Evolutionary conservation across 2,113 vertebrate species (phyloP).

Genomic region (Charadrius vociferus): DNA sequence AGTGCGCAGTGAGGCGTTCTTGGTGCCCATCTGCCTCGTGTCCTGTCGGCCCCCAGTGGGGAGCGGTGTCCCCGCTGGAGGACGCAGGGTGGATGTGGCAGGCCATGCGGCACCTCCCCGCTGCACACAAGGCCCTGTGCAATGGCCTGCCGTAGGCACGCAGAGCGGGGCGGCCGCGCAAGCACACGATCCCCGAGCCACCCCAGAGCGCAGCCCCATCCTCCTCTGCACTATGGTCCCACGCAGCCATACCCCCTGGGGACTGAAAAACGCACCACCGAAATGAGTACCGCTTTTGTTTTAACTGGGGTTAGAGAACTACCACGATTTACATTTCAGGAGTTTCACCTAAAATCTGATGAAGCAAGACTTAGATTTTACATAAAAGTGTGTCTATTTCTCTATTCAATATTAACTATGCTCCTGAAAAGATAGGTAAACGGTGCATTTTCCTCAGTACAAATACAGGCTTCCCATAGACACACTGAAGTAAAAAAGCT

Average conservation of each 20-base stretch:
- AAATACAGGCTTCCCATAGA: slow-evolving; percentile 51
- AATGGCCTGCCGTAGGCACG: neutral
- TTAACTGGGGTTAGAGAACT: neutral
- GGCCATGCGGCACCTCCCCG: fast-evolving
- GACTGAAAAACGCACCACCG: neutral
- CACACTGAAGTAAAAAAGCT: neutral
- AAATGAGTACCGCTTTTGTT: neutral
- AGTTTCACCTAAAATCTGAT: neutral
- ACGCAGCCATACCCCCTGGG: neutral
- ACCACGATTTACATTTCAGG: neutral
- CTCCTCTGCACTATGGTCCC: neutral
- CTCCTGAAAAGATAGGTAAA: slow-evolving; percentile 28
- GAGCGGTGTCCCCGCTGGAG: neutral
- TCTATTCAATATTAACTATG: neutral
- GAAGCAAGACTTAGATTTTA: neutral
- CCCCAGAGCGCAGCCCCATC: neutral
- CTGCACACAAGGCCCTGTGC: neutral
- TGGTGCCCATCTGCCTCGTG: fast-evolving
- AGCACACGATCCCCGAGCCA: fast-evolving
- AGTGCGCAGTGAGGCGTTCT: fast-evolving
- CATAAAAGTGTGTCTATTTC: slow-evolving; percentile 43
- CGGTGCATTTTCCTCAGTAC: slow-evolving; percentile 21
- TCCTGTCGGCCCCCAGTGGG: neutral
- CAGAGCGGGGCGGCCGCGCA: neutral
- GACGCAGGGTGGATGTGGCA: neutral